A percentile compares a stretch with the other conserved stretches of the same genome.
Conservation (phyloP, 1,140 invertebrate species). For the Procambarus virginalis region DNA sequence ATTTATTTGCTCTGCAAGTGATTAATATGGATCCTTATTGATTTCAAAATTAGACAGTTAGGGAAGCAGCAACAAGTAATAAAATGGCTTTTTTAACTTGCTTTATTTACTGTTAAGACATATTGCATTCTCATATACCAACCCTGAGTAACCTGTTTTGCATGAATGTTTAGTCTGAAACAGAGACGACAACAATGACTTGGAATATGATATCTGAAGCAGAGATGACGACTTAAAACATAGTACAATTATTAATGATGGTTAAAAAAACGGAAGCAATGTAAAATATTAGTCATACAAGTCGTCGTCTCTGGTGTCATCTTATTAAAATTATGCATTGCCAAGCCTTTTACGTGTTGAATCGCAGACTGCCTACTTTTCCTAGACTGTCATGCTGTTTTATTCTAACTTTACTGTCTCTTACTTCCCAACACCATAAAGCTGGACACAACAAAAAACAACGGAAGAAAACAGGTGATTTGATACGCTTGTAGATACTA, state of each 20-base stretch:
- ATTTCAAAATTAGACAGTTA: background rate
- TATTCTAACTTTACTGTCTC: slow-evolving; percentile 47
- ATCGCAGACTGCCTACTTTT: slow-evolving; percentile 22
- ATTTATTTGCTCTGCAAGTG: background rate
- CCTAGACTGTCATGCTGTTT: slow-evolving; percentile 24
- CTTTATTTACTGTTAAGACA: background rate
- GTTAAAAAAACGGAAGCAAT: no score
- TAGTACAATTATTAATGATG: background rate
- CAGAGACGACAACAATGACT: background rate
- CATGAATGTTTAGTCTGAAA: slow-evolving; percentile 1
- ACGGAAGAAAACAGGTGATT: slow-evolving; percentile 63
- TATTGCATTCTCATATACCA: background rate
- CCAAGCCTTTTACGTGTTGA: slow-evolving; percentile 29
- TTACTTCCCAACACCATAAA: slow-evolving; percentile 47
- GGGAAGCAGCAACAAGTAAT: background rate
- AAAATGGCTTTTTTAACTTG: background rate
- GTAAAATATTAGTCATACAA: background rate
- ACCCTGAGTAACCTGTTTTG: background rate
- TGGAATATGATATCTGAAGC: background rate
- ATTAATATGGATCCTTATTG: background rate
- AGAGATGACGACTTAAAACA: background rate
- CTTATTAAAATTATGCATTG: background rate
- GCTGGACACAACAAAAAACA: slow-evolving; percentile 61
- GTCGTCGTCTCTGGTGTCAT: background rate
- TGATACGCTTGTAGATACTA: slow-evolving; percentile 24